phyloP scores from a whole-genome alignment of 2,113 vertebrate genomes.

The Myotis yumanensis region DNA sequence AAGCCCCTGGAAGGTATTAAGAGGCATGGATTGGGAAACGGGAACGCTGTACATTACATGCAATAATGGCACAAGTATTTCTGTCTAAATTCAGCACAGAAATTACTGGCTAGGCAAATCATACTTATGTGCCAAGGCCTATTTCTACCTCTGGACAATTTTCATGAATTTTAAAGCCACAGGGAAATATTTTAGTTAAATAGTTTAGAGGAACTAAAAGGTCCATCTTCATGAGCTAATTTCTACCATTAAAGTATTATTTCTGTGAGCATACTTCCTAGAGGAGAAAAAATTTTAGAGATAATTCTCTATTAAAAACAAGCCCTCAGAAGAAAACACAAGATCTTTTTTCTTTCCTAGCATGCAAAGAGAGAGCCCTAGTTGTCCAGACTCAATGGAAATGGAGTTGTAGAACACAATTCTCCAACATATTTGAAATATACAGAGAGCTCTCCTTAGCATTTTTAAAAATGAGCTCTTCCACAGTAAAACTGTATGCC shows the following conservation, averaged over 20 bases:
- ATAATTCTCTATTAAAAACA: conserved; percentile 45
- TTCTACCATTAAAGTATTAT: conserved; percentile 25
- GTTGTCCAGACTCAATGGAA: background rate
- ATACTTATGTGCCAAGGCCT: background rate
- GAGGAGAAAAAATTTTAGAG: background rate
- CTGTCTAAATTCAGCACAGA: conserved; percentile 8
- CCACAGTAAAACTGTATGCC: background rate
- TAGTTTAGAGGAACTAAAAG: conserved; percentile 23
- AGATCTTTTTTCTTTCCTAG: conserved; percentile 4
- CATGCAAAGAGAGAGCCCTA: background rate
- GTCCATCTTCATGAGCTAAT: conserved; percentile 31
- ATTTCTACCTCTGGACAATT: background rate
- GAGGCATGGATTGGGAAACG: background rate
- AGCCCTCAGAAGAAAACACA: background rate
- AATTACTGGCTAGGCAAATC: background rate
- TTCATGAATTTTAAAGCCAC: conserved; percentile 42
- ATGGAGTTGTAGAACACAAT: conserved; percentile 1
- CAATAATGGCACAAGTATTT: background rate
- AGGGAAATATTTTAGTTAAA: conserved; percentile 2
- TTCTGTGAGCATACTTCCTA: background rate
- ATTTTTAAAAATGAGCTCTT: conserved; percentile 40
- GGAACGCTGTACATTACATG: background rate
- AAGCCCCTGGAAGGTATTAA: background rate
- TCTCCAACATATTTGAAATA: conserved; percentile 46
- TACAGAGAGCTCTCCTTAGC: conserved; percentile 23